Evolutionary conservation across 92 coral and sea anemone genomes (phyloP), one percentile per base, ranked within the genome.

Genomic region (Actinernus sp.): DNA sequence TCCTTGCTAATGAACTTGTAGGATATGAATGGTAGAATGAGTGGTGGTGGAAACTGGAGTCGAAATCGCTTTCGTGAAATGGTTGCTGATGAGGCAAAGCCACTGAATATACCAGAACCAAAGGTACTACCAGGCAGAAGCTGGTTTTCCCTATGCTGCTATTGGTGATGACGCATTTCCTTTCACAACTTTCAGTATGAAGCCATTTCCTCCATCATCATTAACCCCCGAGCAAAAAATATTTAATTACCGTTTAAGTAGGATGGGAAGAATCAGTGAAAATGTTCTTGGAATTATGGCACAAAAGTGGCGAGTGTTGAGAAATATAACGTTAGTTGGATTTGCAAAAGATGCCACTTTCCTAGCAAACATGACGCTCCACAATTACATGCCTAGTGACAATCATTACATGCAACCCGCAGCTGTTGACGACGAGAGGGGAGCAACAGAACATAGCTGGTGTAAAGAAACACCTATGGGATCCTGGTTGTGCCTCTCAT

Each of bases 221-320:
- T 28, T 59, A 38, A 27, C 69, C 6, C 21, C 40, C 34, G 69
- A 72, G 55, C 78, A 71, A 45, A 41, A 49, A 28, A 30, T 58
- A 24, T 71, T 39, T 55, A 68, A 53, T 55, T 68, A 70, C 34
- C 31, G 67, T 18, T 40, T 70, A 17, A 70, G 77, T n/a, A 69
- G 84, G 37, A 78, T 78, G 78, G 58, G 80, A n/a, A 26, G 80
- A 26, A 73, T 73, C 20, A 58, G 59, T 61, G 80, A 73, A 36
- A 73, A 57, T 55, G 66, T 58, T 27, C 73, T 76, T 19, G 83
- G 83, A 22, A 76, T 76, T 28, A 55, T 76, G 55, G 83, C 83
- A 6, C 73, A 76, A 48, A 46, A 61, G 39, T 65, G 68, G 84
- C 55, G 74, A 76, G 67, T 76, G 26, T 46, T 64, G 36, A 65